These are phyloP conservation scores for Ophioninae sp. DNA, from an alignment of 2,888 invertebrate genomes.

Conservation along the genomic window DNA sequence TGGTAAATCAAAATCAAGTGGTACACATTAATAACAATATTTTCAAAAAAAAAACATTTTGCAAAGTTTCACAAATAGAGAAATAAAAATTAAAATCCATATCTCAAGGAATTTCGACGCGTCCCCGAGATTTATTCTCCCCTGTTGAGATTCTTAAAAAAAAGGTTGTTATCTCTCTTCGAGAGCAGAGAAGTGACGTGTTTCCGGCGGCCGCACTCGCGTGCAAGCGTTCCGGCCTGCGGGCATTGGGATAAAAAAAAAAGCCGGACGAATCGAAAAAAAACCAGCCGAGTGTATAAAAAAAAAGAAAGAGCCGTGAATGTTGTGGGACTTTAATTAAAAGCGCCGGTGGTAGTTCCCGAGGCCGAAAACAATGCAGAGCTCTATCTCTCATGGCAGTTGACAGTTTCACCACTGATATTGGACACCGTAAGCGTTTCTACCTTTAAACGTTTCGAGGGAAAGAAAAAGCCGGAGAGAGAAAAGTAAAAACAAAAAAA, in stretches of 20 bases:
- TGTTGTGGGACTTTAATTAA: conserved; percentile 72
- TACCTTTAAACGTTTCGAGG: conserved; percentile 41
- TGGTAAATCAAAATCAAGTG: too few relatives aligned
- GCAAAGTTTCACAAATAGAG: too few relatives aligned
- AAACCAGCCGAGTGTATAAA: not conserved
- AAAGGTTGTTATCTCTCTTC: not conserved
- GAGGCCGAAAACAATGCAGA: conserved; percentile 69
- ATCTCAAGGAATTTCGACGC: not conserved
- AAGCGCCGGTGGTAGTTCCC: conserved; percentile 65
- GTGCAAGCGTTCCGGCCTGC: not conserved
- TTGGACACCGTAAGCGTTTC: conserved; percentile 62
- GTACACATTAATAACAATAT: too few relatives aligned
- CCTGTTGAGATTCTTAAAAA: not conserved
- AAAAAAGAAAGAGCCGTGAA: conserved; percentile 33
- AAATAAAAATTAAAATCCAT: too few relatives aligned
- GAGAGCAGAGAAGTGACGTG: not conserved
- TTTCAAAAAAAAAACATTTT: too few relatives aligned
- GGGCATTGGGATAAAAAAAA: not conserved
- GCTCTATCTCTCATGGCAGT: conserved; percentile 70
- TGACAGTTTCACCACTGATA: conserved; percentile 66
- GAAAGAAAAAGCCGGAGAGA: not conserved
- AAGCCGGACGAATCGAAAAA: not conserved
- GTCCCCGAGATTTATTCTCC: not conserved
- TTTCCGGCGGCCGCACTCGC: not conserved
- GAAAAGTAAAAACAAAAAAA: not conserved